Evolutionary conservation across 2,113 vertebrate genomes (phyloP), one percentile per base, ranked within the genome.

Genomic region (Phoxinus phoxinus): DNA sequence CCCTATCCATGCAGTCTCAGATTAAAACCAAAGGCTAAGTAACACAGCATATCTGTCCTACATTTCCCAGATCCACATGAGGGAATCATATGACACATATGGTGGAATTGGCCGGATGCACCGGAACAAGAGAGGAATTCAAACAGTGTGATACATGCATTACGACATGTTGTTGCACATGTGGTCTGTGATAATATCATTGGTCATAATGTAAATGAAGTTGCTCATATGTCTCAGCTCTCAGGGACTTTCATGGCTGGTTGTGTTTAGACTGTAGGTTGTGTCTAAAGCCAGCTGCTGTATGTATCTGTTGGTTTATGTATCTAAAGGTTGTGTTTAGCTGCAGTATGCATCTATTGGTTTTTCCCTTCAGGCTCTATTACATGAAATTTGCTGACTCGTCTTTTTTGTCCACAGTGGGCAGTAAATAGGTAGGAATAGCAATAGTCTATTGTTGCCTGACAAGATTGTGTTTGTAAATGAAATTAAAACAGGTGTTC

Each of bases 61-160:
- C 83, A 15, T 44, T 71, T 41, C 9, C 35, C 0, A 30, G 53
- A 69, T 81, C 44, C 58, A 86, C 44, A 25, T 81, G 35, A 75
- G 32, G 63, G 32, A 74, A 74, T 84, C 21, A 86, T 86, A 73
- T 63, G 23, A 37, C 58, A 51, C 75, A 88, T 77, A 85, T 86
- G 71, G 51, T 17, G 30, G 48, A 30, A 11, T 77, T 80, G 81
- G 81, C 78, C 12, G 25, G n/a, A 4, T 41, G 10, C 5, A 76
- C 83, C 69, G 51, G 65, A 78, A 84, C 44, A 41, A 51, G n/a
- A 15, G 8, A 30, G 63, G 27, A 86, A 58, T 63, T 75, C 19
- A 41, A 67, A 67, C 58, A 53, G 44, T 76, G 71, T 80, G 37
- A 67, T 23, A 85, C 84, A 85, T 61, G 59, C 7, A 6, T 58